Percentiles rank a stretch among this genome's conserved stretches.
phyloP scores from a whole-genome alignment of 53 echinoderm and acorn worm species.

The Echinometra lucunter region DNA sequence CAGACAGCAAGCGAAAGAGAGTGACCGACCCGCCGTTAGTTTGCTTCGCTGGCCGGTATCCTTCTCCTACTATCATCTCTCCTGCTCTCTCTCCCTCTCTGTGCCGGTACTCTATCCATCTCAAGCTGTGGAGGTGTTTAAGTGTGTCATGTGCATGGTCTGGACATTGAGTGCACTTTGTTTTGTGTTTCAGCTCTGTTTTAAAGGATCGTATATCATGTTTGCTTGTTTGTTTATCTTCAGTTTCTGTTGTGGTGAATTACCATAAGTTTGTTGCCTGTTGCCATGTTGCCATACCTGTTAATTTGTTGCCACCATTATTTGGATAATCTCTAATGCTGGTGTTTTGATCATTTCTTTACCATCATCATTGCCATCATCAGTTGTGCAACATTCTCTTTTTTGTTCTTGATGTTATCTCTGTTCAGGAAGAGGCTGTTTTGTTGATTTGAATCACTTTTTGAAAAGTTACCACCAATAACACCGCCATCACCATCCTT shows the following conservation, averaged over 20 bases:
- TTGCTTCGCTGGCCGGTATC: background rate
- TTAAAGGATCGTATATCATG: background rate
- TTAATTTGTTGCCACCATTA: background rate
- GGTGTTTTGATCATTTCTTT: background rate
- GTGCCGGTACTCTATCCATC: background rate
- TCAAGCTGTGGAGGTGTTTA: background rate
- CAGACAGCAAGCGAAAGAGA: slow-evolving; percentile 18
- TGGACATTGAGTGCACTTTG: background rate
- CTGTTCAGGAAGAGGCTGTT: background rate
- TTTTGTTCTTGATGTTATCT: background rate
- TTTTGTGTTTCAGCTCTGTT: background rate
- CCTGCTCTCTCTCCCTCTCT: background rate
- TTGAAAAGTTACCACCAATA: background rate
- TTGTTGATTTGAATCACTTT: background rate
- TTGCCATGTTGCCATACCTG: background rate
- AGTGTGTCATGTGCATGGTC: background rate
- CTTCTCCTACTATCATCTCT: background rate
- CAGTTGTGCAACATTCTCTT: background rate
- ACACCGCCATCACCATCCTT: slow-evolving; percentile 11
- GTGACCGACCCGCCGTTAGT: background rate
- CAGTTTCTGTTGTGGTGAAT: background rate
- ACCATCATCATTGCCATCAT: background rate
- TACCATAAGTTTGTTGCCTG: background rate
- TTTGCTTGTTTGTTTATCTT: background rate
- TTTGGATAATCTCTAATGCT: background rate